phyloP scores from a whole-genome alignment of 1,140 invertebrate genomes.

The Matsumurasca onukii region DNA sequence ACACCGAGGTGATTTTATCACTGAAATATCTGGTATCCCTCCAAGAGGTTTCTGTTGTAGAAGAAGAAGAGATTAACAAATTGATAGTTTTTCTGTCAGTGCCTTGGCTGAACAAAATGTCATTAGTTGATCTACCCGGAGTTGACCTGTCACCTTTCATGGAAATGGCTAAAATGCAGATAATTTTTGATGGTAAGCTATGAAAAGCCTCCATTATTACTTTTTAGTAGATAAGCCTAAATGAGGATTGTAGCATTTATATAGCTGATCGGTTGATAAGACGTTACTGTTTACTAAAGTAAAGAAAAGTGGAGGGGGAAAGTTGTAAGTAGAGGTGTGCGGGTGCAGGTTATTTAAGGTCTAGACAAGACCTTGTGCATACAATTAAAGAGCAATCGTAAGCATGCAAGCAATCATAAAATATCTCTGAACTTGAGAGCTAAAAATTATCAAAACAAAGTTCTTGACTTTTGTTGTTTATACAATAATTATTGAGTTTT shows the following conservation, averaged over 20 bases:
- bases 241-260: neutral
- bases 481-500: too few species aligned
- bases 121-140: neutral
- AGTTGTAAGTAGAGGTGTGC: too few species aligned
- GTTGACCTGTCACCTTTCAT: neutral
- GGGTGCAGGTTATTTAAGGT: too few species aligned
- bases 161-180: neutral
- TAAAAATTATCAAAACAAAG: too few species aligned
- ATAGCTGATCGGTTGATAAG: neutral
- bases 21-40: neutral
- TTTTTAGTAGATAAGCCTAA: neutral
- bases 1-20: neutral
- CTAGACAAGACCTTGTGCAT: too few species aligned
- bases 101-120: neutral
- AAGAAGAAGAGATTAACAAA: neutral
- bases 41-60: neutral
- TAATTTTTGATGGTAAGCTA: slow-evolving; percentile 8
- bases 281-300: too few species aligned
- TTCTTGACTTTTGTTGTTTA: too few species aligned
- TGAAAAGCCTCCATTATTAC: neutral
- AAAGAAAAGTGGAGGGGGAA: too few species aligned
- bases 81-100: neutral
- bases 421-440: too few species aligned
- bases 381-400: too few species aligned
- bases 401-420: too few species aligned